Evolutionary conservation across 2,113 vertebrate genomes (phyloP).

Genomic region (Glaucomys volans): DNA sequence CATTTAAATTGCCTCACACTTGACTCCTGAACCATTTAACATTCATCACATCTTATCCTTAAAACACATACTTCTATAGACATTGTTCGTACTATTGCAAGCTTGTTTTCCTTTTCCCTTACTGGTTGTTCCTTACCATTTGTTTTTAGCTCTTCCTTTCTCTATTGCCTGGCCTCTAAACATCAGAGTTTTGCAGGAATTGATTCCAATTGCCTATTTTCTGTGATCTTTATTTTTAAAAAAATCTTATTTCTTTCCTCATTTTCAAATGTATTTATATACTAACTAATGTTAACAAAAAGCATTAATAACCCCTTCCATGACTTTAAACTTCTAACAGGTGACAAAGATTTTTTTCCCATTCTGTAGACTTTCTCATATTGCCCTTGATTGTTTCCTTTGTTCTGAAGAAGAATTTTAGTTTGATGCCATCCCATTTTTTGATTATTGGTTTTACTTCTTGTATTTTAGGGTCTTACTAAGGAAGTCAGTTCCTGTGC

Average conservation of each 20-base stretch:
- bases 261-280: not conserved
- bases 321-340: not conserved
- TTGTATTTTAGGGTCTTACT: too few relatives aligned
- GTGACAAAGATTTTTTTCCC: too few relatives aligned
- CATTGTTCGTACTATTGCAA: not conserved
- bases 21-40: not conserved
- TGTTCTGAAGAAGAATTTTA: too few relatives aligned
- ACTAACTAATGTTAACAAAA: not conserved
- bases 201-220: not conserved
- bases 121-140: not conserved
- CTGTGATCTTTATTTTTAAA: not conserved
- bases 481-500: too few relatives aligned
- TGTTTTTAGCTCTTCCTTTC: not conserved
- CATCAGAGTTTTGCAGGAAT: not conserved
- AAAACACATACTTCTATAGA: not conserved
- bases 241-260: not conserved
- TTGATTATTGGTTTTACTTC: too few relatives aligned
- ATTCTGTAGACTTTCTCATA: too few relatives aligned
- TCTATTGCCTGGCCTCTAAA: not conserved
- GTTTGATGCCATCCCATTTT: too few relatives aligned
- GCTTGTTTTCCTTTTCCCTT: not conserved
- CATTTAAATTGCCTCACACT: not conserved
- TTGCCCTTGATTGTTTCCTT: too few relatives aligned
- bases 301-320: not conserved
- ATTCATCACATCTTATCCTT: not conserved